Evolutionary conservation across 2,797 vertebrate genomes (phyloP), one percentile per base, ranked within the genome.

Genomic region (Dallia pectoralis): DNA sequence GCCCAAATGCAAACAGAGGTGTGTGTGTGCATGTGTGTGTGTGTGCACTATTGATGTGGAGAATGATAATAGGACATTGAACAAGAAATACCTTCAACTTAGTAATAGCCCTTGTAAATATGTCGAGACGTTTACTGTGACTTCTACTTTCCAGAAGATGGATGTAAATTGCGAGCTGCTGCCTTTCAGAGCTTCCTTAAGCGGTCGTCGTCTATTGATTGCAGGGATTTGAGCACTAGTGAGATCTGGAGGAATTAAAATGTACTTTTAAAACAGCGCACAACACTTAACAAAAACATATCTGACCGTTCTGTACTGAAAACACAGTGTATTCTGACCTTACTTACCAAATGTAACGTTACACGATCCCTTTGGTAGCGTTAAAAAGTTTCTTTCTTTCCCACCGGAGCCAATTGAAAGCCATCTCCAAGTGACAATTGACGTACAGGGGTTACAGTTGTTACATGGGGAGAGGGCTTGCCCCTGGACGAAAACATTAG

Each of bases 151-250:
- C 33, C 3, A n/a, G 14, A 12, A 67, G 11, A 59, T 85, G 82
- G 75, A 80, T 74, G 22, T n/a, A 56, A n/a, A 19, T 19, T 8
- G 16, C 51, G 73, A 84, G 79, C 36, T 40, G 36, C 36, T 3
- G 73, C 82, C 73, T 85, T 83, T 82, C 83, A 83, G 82, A 82
- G 74, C 68, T 72, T 86, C 76, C 80, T 84, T 81, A 73, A 81
- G 79, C 72, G 76, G 56, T 72, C 70, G 83, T 77, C 79, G 76
- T 87, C n/a, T n/a, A n/a, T 83, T 82, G 69, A 85, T 84, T 75
- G 81, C 14, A 49, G 40, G 74, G 74, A 81, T 87, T 76, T 70
- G 79, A 80, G 71, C 73, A 82, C 70, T 68, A 78, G 32, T n/a
- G 74, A 81, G 65, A 85, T 80, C 79, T 84, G 80, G 56, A 73